phyloP scores from a whole-genome alignment of 2,888 invertebrate species.

The Brachypalpus laphriformis region DNA sequence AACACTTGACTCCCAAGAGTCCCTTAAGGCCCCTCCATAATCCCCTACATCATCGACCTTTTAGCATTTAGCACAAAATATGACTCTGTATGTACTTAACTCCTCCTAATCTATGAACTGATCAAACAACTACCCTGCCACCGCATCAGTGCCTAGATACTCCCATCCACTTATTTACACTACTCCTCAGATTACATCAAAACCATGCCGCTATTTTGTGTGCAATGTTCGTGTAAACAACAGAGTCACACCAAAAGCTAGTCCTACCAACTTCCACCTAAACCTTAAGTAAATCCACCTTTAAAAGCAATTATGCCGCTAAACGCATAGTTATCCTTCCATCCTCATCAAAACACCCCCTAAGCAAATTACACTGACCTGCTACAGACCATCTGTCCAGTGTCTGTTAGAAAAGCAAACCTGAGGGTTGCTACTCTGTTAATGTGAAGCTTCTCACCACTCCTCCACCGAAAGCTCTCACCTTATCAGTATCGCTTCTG shows the following conservation, averaged over 20 bases:
- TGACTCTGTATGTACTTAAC: background rate
- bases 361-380: conserved; percentile 52
- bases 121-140: conserved; percentile 26
- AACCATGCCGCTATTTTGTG: conserved; percentile 34
- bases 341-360: conserved; percentile 11
- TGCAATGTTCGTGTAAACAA: conserved; percentile 60
- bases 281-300: conserved; percentile 30
- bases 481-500: conserved; percentile 57
- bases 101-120: conserved; percentile 11
- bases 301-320: conserved; percentile 38
- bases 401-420: conserved; percentile 18
- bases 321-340: conserved; percentile 4
- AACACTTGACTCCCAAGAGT: too few species aligned
- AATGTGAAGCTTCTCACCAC: conserved; percentile 58
- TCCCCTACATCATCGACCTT: background rate
- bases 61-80: background rate
- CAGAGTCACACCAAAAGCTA: conserved; percentile 5
- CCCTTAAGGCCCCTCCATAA: background rate
- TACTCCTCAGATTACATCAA: conserved; percentile 34
- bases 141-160: background rate
- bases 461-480: conserved; percentile 28
- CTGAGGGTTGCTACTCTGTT: conserved; percentile 23
- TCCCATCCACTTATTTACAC: conserved; percentile 37
- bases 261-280: background rate
- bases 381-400: conserved; percentile 17